Evolutionary conservation across 37 sponge, comb jelly and placozoan genomes (phyloP).

Genomic region (Beroe ovata): DNA sequence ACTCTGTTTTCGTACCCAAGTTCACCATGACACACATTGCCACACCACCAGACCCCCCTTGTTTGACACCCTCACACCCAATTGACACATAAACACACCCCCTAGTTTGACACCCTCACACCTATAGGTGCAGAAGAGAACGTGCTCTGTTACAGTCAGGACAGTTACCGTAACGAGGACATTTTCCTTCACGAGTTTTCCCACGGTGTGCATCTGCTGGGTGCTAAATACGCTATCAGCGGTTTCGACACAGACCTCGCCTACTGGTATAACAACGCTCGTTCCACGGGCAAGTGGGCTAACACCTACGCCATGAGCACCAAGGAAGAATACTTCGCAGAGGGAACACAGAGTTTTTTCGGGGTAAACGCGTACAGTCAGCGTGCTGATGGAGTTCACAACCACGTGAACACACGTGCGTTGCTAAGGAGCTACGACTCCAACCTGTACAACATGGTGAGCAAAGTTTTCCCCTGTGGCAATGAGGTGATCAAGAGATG

Average conservation of each 20-base stretch:
- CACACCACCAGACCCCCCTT: no score
- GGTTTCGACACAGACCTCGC: background rate
- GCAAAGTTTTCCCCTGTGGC: conserved; percentile 15
- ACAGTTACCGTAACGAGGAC: conserved; percentile 5
- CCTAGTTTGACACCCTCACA: no score
- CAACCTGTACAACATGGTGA: conserved; percentile 5
- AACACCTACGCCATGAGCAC: conserved; percentile 63
- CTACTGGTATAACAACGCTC: background rate
- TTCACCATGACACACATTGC: no score
- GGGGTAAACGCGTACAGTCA: background rate
- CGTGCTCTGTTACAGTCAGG: conserved; percentile 14
- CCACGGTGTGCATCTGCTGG: conserved; percentile 37
- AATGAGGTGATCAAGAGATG: conserved; percentile 32
- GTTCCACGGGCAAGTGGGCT: background rate
- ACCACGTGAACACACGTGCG: conserved; percentile 34
- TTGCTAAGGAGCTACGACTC: conserved; percentile 12
- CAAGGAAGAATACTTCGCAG: conserved; percentile 33
- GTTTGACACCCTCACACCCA: no score
- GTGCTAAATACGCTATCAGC: conserved; percentile 42
- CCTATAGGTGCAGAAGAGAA: conserved; percentile 59
- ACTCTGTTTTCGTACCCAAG: no score
- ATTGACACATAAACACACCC: no score
- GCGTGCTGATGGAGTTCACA: conserved; percentile 21
- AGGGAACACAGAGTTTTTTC: conserved; percentile 44
- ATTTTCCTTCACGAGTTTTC: conserved; percentile 52